A percentile compares a stretch with the other conserved stretches of the same genome.
These are phyloP conservation scores for Gallirallus australis DNA, from an alignment of 2,797 vertebrate species.

Conservation along the genomic window DNA sequence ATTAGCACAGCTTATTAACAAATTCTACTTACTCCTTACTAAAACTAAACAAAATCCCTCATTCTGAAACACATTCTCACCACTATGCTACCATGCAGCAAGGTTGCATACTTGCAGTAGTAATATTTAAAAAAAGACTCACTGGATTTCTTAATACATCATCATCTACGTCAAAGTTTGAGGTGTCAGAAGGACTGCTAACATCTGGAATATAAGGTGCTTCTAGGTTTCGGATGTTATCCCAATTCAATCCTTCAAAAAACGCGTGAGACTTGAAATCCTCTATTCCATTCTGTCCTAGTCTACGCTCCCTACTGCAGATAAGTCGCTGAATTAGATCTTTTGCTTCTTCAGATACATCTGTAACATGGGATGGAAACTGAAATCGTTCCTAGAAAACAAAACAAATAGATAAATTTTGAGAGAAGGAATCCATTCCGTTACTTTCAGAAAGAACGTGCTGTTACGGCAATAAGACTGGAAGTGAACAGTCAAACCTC, in stretches of 20 bases:
- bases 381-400: constrained; percentile 91
- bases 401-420: not conserved
- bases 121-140: constrained; percentile 64
- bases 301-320: constrained; percentile 89
- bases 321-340: constrained; percentile 95
- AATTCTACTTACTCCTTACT: too few relatives aligned
- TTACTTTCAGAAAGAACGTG: not conserved
- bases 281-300: constrained; percentile 91
- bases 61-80: not conserved
- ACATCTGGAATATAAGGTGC: constrained; percentile 97
- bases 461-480: not conserved
- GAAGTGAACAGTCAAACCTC: not conserved
- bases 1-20: too few relatives aligned
- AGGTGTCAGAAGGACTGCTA: constrained; percentile 97
- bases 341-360: constrained; percentile 94
- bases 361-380: constrained; percentile 91
- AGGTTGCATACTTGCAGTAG: not conserved
- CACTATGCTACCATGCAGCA: not conserved
- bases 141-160: constrained; percentile 94
- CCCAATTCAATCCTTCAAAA: constrained; percentile 93
- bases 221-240: constrained; percentile 90
- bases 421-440: not conserved
- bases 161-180: constrained; percentile 97
- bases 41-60: too few relatives aligned
- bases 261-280: constrained; percentile 94